Evolutionary conservation across 2,888 invertebrate genomes (phyloP), one percentile per base, ranked within the genome.

Genomic region (Mystacides longicornis): DNA sequence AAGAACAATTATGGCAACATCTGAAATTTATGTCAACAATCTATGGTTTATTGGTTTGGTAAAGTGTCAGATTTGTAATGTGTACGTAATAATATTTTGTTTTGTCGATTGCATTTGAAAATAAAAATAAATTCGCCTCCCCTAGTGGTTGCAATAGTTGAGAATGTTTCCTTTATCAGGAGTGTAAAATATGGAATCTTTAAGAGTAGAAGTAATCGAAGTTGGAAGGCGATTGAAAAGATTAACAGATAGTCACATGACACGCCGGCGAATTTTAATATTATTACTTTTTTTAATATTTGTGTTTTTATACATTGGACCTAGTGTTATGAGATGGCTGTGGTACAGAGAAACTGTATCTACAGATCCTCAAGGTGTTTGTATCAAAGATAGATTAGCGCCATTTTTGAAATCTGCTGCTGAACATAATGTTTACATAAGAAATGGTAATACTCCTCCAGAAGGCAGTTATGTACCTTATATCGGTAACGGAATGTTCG

Each of bases 401-500:
- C 78, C 80, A 27, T 85, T 82, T 65, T 76, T 81, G 62, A 69
- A 76, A 4, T 81, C 83, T 64, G 71, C 81, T 23, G 69, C 70
- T n/a, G 81, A 84, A 58, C 84, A 82, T 66, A 86, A 87, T 66
- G 84, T 82, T 7, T 84, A 85, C 65, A 72, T 88, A 60, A 72
- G 82, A 58, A 83, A 85, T 64, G 74, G 79, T 53, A 71, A 79
- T 14, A 75, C 80, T 3, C 71, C 74, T 3, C 64, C 75, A 33
- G 70, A 76, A 2, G 73, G 75, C 16, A 75, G 79, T 61, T 86
- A 82, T 64, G 77, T 87, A 68, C 86, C 87, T 63, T 88, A 86
- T 65, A 77, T 86, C 56, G 89, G 89, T 11, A 89, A 89, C 70
- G 89, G 89, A 1, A 73, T 83, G 57, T 71, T 89, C 58, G 89